Conservation (phyloP, 2,888 invertebrate genomes). For the Polydrusus tereticollis region DNA sequence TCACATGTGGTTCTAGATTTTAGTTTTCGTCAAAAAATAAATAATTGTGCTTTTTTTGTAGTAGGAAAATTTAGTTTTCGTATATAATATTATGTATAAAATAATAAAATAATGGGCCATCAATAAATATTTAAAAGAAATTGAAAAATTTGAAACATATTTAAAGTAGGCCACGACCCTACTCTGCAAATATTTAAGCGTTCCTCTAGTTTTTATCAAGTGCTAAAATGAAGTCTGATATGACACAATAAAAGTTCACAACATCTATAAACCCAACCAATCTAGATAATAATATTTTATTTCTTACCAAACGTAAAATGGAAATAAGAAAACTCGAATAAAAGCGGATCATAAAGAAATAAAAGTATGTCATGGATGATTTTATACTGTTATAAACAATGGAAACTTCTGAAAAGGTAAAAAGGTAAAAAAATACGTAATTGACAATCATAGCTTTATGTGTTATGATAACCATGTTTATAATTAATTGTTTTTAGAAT, state of each 20-base stretch:
- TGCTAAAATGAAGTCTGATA: slow-evolving; percentile 6
- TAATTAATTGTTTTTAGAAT: too few species aligned
- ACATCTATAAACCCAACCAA: neutral
- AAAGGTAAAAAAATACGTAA: neutral
- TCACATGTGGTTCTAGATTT: too few species aligned
- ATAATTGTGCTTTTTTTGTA: too few species aligned
- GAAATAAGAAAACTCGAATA: slow-evolving; percentile 7
- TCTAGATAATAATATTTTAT: slow-evolving; percentile 3
- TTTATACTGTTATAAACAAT: neutral
- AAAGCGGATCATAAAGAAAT: neutral
- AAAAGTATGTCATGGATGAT: neutral
- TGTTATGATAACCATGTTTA: too few species aligned
- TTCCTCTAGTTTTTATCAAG: slow-evolving; percentile 1
- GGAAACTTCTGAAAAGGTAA: neutral
- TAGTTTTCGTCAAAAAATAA: too few species aligned
- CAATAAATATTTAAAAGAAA: too few species aligned
- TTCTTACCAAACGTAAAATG: slow-evolving; percentile 6
- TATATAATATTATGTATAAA: too few species aligned
- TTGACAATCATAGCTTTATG: too few species aligned
- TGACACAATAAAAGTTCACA: slow-evolving; percentile 13
- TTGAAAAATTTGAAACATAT: neutral
- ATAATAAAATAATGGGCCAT: too few species aligned
- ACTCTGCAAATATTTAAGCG: neutral
- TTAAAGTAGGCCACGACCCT: neutral
- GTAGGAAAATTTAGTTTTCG: too few species aligned